A percentile compares a stretch with the other conserved stretches of the same genome.
Evolutionary conservation across 2,888 invertebrate genomes (phyloP).

Genomic region (Thumatha senex): DNA sequence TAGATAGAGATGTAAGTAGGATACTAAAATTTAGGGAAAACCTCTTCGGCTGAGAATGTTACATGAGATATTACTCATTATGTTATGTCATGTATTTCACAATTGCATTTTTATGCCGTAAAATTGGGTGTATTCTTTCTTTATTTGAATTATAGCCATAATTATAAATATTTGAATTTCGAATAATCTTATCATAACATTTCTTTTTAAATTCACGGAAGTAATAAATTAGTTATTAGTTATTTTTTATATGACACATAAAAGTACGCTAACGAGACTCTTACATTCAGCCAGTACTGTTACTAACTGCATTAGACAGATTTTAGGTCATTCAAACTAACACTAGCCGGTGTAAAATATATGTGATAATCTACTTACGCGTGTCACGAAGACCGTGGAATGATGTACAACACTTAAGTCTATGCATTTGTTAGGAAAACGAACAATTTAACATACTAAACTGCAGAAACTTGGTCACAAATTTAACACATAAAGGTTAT

Average conservation of each 20-base stretch:
- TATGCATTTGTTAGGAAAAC: slow-evolving; percentile 45
- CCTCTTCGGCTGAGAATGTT: slow-evolving; percentile 43
- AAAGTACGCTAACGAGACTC: slow-evolving; percentile 14
- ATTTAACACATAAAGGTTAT: slow-evolving; percentile 22
- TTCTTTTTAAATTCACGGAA: not conserved
- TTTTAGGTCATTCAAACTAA: slow-evolving; percentile 63
- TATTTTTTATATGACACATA: slow-evolving; percentile 9
- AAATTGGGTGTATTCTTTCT: slow-evolving; percentile 14
- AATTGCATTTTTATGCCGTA: not conserved
- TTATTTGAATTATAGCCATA: slow-evolving; percentile 8
- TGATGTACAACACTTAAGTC: slow-evolving; percentile 35
- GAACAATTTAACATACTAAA: slow-evolving; percentile 33
- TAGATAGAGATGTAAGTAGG: slow-evolving; percentile 42
- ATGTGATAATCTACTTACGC: slow-evolving; percentile 39
- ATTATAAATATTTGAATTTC: slow-evolving; percentile 3
- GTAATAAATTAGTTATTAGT: not conserved
- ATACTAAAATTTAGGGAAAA: slow-evolving; percentile 63
- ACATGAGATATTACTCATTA: slow-evolving; percentile 27
- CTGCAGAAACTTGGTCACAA: slow-evolving; percentile 22
- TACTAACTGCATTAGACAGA: slow-evolving; percentile 69
- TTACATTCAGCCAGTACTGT: slow-evolving; percentile 23
- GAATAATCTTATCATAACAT: slow-evolving; percentile 12
- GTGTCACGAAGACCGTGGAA: slow-evolving; percentile 20
- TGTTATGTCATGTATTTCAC: slow-evolving; percentile 41
- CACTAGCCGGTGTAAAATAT: slow-evolving; percentile 41